phyloP scores from a whole-genome alignment of 1,140 invertebrate species.

The Melipona quadrifasciata region DNA sequence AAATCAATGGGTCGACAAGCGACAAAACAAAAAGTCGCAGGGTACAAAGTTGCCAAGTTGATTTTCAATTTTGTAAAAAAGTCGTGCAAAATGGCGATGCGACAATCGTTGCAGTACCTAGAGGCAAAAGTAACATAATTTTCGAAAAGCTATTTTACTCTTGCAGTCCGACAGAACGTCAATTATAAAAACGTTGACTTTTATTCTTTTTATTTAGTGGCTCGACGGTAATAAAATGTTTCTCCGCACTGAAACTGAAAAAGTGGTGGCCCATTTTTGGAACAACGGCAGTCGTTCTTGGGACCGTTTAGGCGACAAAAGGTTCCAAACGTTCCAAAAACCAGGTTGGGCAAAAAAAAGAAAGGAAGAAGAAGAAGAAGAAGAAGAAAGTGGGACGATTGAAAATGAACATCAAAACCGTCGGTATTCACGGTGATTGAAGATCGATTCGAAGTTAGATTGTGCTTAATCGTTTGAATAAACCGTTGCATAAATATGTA shows the following conservation, averaged over 20 bases:
- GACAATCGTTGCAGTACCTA: background rate
- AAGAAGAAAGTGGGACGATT: background rate
- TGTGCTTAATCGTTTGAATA: background rate
- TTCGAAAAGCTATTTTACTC: background rate
- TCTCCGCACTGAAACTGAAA: background rate
- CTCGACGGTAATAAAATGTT: background rate
- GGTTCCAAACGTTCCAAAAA: background rate
- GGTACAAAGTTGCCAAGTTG: too few species aligned
- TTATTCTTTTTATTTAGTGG: background rate
- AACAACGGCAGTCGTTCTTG: background rate
- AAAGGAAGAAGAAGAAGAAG: fast-evolving
- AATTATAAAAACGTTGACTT: background rate
- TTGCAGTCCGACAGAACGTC: background rate
- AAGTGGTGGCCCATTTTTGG: background rate
- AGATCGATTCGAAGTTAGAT: background rate
- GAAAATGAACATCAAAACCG: background rate
- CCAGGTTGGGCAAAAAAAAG: background rate
- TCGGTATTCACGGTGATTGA: background rate
- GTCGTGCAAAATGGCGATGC: background rate
- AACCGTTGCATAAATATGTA: background rate
- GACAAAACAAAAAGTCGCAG: background rate
- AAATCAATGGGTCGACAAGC: background rate
- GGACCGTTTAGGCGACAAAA: background rate
- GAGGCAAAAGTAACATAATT: background rate
- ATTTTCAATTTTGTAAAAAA: background rate